A percentile compares a stretch with the other conserved stretches of the same genome.
These are phyloP conservation scores for Rhynchophorus ferrugineus DNA, from an alignment of 1,140 invertebrate species.

Conservation along the genomic window DNA sequence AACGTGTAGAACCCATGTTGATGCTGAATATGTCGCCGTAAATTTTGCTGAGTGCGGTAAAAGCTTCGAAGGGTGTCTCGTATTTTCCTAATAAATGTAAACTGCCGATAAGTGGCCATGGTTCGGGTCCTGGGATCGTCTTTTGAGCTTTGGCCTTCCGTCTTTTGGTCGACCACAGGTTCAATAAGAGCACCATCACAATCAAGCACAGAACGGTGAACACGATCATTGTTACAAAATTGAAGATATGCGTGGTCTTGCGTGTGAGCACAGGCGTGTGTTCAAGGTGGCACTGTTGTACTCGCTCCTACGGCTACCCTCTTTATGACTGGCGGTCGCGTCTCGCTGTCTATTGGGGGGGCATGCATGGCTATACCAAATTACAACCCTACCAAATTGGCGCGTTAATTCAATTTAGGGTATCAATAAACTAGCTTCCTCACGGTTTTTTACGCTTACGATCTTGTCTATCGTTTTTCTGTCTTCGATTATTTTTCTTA, in stretches of 20 bases:
- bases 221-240: constrained; percentile 33
- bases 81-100: constrained; percentile 58
- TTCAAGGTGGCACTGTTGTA: constrained; percentile 28
- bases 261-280: constrained; percentile 19
- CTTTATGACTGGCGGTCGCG: constrained; percentile 35
- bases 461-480: no score
- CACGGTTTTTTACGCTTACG: no score
- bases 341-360: constrained; percentile 18
- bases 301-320: constrained; percentile 37
- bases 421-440: constrained; percentile 1
- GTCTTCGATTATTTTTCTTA: no score
- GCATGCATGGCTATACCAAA: constrained; percentile 15
- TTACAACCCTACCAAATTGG: constrained; percentile 20
- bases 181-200: constrained; percentile 30
- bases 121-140: constrained; percentile 52
- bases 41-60: constrained; percentile 56
- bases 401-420: constrained; percentile 9
- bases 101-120: constrained; percentile 64
- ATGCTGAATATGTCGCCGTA: constrained; percentile 73
- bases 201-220: constrained; percentile 29
- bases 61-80: constrained; percentile 63
- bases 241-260: constrained; percentile 17
- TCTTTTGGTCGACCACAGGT: constrained; percentile 28
- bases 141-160: constrained; percentile 23
- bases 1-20: constrained; percentile 59